Conservation (phyloP, 2,113 vertebrate species). For the Thinocorus orbignyianus region DNA sequence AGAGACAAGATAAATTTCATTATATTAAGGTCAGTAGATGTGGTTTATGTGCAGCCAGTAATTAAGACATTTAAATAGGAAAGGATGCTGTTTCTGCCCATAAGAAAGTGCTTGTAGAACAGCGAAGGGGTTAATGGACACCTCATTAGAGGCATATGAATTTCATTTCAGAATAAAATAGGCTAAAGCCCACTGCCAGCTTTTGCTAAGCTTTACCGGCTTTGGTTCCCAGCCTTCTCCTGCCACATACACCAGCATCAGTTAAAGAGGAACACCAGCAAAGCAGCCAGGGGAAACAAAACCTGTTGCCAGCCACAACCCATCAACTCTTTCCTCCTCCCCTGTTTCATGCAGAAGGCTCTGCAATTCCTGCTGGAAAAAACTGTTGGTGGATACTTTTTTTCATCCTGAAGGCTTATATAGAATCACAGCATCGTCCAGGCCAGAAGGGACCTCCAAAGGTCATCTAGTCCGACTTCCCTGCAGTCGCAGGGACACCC, state of each 20-base stretch:
- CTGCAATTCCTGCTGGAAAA: background rate
- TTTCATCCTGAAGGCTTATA: background rate
- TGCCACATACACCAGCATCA: background rate
- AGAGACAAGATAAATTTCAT: too few species aligned
- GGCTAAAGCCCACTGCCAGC: background rate
- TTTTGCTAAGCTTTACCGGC: background rate
- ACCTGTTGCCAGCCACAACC: background rate
- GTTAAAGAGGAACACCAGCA: background rate
- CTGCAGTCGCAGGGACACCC: too few species aligned
- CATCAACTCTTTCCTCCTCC: background rate
- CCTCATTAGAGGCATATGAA: background rate
- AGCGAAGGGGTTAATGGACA: background rate
- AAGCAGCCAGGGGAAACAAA: background rate
- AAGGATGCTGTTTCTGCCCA: background rate
- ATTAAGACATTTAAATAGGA: background rate
- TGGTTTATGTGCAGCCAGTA: background rate
- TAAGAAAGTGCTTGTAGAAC: background rate
- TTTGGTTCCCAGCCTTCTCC: background rate
- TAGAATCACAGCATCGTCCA: too few species aligned
- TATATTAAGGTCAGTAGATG: background rate
- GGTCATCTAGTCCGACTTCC: too few species aligned
- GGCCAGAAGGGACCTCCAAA: too few species aligned
- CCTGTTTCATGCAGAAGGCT: background rate
- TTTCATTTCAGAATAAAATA: background rate
- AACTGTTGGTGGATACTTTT: background rate